phyloP scores from a whole-genome alignment of 2,797 vertebrate genomes.

The Gadopsis marmoratus region DNA sequence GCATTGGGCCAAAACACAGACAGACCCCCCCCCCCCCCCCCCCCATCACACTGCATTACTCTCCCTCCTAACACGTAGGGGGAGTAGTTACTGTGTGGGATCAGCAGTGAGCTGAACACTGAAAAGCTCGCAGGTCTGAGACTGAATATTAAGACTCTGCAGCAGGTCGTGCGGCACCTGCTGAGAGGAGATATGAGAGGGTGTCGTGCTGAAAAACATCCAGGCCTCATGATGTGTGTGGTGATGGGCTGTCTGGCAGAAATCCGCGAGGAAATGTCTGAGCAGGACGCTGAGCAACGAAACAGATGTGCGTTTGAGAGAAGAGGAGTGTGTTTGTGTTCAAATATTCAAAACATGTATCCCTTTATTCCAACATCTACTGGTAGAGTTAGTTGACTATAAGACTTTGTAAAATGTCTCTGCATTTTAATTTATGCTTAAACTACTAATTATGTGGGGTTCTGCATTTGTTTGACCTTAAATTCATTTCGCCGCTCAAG shows the following conservation, averaged over 20 bases:
- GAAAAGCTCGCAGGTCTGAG: constrained; percentile 37
- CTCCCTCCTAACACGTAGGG: not conserved
- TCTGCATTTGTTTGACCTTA: constrained; percentile 10
- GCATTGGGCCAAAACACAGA: too few species aligned
- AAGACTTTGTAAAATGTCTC: not conserved
- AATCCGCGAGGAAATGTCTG: constrained; percentile 41
- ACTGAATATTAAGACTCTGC: constrained; percentile 59
- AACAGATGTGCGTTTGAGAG: constrained; percentile 36
- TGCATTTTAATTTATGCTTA: constrained; percentile 1
- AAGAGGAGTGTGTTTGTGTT: not conserved
- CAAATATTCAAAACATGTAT: not conserved
- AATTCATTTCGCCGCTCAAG: not conserved
- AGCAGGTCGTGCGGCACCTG: constrained; percentile 32
- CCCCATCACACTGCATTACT: constrained; percentile 8
- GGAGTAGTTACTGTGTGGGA: constrained; percentile 43
- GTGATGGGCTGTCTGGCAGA: constrained; percentile 47
- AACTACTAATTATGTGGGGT: constrained; percentile 1
- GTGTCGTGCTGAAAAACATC: constrained; percentile 25
- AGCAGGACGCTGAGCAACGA: constrained; percentile 16
- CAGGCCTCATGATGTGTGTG: constrained; percentile 22
- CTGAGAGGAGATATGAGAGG: constrained; percentile 56
- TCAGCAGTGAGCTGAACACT: constrained; percentile 41
- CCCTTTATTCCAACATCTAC: not conserved
- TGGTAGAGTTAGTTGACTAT: not conserved
- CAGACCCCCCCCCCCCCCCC: too few species aligned